A percentile compares a stretch with the other conserved stretches of the same genome.
Evolutionary conservation across 2,797 vertebrate species (phyloP).

Genomic region (Hydrolagus colliei): DNA sequence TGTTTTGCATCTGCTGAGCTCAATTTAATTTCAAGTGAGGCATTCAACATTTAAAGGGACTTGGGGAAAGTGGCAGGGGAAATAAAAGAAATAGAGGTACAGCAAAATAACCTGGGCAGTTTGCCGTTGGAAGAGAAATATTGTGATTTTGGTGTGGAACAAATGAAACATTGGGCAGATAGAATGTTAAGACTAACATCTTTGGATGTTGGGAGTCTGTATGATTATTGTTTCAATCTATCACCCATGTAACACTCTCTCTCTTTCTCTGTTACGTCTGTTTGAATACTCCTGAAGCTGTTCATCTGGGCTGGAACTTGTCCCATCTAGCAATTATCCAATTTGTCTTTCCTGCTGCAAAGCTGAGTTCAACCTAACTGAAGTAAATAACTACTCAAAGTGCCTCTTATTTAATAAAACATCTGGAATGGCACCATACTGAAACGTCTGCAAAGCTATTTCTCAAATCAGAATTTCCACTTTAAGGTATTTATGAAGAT

Average conservation of each 20-base stretch:
- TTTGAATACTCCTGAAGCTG: background rate
- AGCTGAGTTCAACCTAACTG: background rate
- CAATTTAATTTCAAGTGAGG: background rate
- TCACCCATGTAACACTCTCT: too few relatives aligned
- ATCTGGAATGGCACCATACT: background rate
- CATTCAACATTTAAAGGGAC: background rate
- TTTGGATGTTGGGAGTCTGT: too few relatives aligned
- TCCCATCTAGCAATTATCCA: background rate
- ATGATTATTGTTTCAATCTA: too few relatives aligned
- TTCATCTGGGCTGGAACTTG: background rate
- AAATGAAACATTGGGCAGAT: background rate
- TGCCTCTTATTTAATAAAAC: background rate
- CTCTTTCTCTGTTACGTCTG: background rate
- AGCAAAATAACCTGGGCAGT: background rate
- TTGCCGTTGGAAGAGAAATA: background rate
- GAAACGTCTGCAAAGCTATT: background rate
- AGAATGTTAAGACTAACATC: background rate
- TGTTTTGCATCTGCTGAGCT: background rate
- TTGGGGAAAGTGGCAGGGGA: background rate
- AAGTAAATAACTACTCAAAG: slow-evolving; percentile 12
- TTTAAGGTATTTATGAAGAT: background rate
- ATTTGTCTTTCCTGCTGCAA: background rate
- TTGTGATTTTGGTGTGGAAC: background rate
- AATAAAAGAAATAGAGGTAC: background rate
- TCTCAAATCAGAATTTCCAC: slow-evolving; percentile 10